Percentiles rank a stretch among this genome's conserved stretches.
Evolutionary conservation across 2,888 invertebrate species (phyloP).

Genomic region (Cecidostiba fungosa): DNA sequence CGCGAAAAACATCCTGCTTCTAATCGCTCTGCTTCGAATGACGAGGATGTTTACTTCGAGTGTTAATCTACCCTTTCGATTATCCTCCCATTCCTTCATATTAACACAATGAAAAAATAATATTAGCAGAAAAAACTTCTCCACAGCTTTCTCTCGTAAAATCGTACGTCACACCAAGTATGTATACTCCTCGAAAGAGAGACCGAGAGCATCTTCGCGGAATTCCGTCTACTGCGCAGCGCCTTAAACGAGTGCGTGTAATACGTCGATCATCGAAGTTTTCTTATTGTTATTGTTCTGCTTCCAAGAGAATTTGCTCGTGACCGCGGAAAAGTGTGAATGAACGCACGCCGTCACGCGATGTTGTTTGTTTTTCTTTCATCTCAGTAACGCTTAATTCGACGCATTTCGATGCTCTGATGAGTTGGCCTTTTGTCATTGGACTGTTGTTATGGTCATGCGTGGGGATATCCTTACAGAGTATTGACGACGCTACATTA

Average conservation of each 20-base stretch:
- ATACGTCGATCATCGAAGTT: constrained; percentile 6
- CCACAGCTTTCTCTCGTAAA: background rate
- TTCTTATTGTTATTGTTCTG: constrained; percentile 19
- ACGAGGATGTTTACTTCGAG: background rate
- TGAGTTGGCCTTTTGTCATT: no score
- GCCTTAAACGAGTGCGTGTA: constrained; percentile 30
- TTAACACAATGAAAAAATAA: no score
- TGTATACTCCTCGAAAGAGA: background rate
- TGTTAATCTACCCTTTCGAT: background rate
- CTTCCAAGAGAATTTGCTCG: background rate
- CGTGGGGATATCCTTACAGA: no score
- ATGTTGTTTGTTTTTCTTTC: no score
- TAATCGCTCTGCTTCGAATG: background rate
- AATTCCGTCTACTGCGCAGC: constrained; percentile 26
- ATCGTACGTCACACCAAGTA: background rate
- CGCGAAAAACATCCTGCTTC: background rate
- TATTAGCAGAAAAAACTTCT: constrained; percentile 32
- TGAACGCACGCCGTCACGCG: no score
- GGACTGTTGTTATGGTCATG: no score
- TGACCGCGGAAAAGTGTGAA: no score
- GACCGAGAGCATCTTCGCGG: constrained; percentile 40
- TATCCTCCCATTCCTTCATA: no score
- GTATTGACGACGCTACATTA: no score
- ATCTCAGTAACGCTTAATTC: no score
- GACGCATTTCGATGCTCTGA: no score